A percentile compares a stretch with the other conserved stretches of the same genome.
Evolutionary conservation across 1,140 invertebrate species (phyloP).

Genomic region (Diprion similis): DNA sequence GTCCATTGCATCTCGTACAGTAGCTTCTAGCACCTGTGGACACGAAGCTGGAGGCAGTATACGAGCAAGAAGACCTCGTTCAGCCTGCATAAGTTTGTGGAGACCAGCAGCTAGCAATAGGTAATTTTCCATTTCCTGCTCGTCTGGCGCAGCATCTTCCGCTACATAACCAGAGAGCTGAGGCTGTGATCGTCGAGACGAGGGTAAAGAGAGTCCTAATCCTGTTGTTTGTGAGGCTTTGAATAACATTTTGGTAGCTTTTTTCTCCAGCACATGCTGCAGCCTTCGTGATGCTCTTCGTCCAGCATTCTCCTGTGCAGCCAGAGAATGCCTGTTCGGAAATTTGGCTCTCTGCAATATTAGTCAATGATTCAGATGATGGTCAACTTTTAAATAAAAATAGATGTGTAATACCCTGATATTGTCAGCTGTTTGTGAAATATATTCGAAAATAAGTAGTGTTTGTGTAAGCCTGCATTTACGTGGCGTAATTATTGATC

Average conservation of each 20-base stretch:
- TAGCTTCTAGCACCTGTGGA: conserved; percentile 82
- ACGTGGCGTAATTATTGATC: too few relatives aligned
- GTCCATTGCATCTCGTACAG: conserved; percentile 86
- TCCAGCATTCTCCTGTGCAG: conserved; percentile 52
- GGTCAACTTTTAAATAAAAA: conserved; percentile 9
- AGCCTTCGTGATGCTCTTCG: conserved; percentile 60
- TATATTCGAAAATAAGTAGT: too few relatives aligned
- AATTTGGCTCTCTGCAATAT: conserved; percentile 61
- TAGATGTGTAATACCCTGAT: conserved; percentile 10
- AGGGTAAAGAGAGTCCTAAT: conserved; percentile 47
- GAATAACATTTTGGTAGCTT: conserved; percentile 85
- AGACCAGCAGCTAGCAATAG: conserved; percentile 84
- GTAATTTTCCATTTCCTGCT: conserved; percentile 89
- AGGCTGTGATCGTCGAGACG: conserved; percentile 52
- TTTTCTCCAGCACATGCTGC: conserved; percentile 77
- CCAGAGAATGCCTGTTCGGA: conserved; percentile 57
- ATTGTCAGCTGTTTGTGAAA: too few relatives aligned
- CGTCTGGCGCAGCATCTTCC: conserved; percentile 66
- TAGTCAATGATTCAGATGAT: conserved; percentile 13
- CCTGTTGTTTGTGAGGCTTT: conserved; percentile 79
- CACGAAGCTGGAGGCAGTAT: conserved; percentile 85
- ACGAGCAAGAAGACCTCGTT: conserved; percentile 81
- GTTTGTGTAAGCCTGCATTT: too few relatives aligned
- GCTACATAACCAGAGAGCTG: conserved; percentile 41
- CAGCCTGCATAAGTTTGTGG: conserved; percentile 88